phyloP scores from a whole-genome alignment of 2,888 invertebrate genomes.

The Zygaena filipendulae region DNA sequence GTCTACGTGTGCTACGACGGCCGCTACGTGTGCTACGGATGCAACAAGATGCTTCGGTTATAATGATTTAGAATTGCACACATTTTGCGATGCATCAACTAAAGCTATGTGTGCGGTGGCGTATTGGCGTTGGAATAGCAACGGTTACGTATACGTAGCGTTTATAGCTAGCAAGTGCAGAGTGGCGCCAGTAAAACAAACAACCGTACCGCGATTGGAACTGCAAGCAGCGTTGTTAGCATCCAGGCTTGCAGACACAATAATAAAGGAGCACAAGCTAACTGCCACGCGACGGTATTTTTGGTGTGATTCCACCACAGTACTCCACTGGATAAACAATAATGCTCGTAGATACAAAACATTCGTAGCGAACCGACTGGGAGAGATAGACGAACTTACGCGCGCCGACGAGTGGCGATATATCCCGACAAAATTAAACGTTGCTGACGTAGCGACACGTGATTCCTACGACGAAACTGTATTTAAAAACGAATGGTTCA shows the following conservation, averaged over 20 bases:
- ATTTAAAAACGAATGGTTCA: too few relatives aligned
- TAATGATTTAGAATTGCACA: too few relatives aligned
- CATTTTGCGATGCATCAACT: constrained; percentile 9
- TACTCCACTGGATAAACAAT: constrained; percentile 17
- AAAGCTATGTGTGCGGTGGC: constrained; percentile 7
- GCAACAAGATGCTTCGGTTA: too few relatives aligned
- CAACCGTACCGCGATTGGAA: constrained; percentile 11
- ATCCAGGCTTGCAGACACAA: constrained; percentile 10
- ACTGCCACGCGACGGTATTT: constrained; percentile 1
- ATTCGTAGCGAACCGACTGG: constrained; percentile 17
- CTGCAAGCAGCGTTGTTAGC: constrained; percentile 16
- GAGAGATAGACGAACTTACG: constrained; percentile 18
- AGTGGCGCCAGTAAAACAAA: constrained; percentile 10
- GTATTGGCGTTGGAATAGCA: constrained; percentile 12
- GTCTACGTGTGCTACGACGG: too few relatives aligned
- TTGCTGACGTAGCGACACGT: constrained; percentile 14
- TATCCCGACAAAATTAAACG: constrained; percentile 18
- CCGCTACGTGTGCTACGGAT: too few relatives aligned
- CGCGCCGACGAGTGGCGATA: constrained; percentile 19
- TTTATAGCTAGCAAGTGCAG: constrained; percentile 10
- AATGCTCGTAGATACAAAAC: constrained; percentile 14
- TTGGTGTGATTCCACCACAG: constrained; percentile 18
- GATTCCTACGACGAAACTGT: neutral
- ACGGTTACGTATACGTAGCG: constrained; percentile 3
- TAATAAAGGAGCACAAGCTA: constrained; percentile 9